A percentile compares a stretch with the other conserved stretches of the same genome.
These are phyloP conservation scores for Slavum lentiscoides DNA, from an alignment of 2,888 invertebrate genomes.

Conservation along the genomic window DNA sequence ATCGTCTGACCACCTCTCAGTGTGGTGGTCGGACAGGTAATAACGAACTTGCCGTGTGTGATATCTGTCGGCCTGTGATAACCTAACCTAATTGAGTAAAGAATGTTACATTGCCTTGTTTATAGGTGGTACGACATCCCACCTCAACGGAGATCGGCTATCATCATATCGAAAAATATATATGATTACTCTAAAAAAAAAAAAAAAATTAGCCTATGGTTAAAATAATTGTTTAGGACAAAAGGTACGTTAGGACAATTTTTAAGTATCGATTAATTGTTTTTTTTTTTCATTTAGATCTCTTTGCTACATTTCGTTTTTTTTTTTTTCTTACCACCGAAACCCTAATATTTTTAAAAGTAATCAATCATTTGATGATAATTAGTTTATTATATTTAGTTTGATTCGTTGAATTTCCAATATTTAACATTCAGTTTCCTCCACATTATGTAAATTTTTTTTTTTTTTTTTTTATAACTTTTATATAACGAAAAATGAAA, in stretches of 20 bases:
- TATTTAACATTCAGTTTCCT: background rate
- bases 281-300: conserved; percentile 44
- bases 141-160: conserved; percentile 50
- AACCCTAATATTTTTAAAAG: background rate
- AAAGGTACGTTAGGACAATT: conserved; percentile 50
- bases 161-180: conserved; percentile 49
- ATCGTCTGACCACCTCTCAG: conserved; percentile 11
- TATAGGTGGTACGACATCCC: conserved; percentile 52
- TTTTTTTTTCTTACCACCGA: background rate
- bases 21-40: conserved; percentile 14
- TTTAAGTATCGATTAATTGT: conserved; percentile 45
- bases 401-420: conserved; percentile 17
- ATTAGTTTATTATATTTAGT: conserved; percentile 5
- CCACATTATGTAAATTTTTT: conserved; percentile 19
- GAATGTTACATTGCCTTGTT: conserved; percentile 52
- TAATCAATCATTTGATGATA: background rate
- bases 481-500: conserved; percentile 13
- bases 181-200: conserved; percentile 45
- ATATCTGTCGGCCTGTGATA: conserved; percentile 44
- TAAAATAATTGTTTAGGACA: conserved; percentile 49
- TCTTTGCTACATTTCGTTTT: conserved; percentile 32
- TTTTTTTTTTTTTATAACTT: conserved; percentile 10
- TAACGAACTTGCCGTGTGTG: conserved; percentile 43
- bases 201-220: conserved; percentile 43
- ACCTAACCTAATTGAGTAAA: conserved; percentile 51